Conservation (phyloP, 2,888 invertebrate species). For the Sepioteuthis lessoniana region DNA sequence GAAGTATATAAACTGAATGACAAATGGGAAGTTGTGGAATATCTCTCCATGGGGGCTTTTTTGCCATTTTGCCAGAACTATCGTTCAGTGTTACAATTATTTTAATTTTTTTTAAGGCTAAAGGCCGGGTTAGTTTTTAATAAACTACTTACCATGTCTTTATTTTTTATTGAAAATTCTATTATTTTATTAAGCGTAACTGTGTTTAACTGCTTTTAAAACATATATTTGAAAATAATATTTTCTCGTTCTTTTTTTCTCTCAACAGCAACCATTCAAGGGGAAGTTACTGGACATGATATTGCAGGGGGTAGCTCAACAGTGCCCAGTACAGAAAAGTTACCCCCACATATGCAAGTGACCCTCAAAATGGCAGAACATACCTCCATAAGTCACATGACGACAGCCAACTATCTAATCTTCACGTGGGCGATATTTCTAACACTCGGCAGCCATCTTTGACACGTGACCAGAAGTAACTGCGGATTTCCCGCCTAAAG, state of each 20-base stretch:
- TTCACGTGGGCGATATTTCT: constrained; percentile 5
- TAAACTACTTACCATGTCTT: too few relatives aligned
- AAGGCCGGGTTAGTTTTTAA: too few relatives aligned
- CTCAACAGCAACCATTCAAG: background rate
- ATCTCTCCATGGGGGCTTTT: too few relatives aligned
- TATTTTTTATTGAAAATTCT: too few relatives aligned
- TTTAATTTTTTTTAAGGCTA: too few relatives aligned
- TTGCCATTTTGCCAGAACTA: too few relatives aligned
- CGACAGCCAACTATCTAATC: background rate
- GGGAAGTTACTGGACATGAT: constrained; percentile 17
- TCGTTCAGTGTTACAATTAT: too few relatives aligned
- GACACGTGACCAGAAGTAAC: background rate
- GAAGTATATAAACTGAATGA: too few relatives aligned
- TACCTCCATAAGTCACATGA: background rate
- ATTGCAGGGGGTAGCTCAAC: background rate
- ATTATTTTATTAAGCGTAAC: too few relatives aligned
- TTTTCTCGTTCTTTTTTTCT: background rate
- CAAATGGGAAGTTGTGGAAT: too few relatives aligned
- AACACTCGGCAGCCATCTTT: background rate
- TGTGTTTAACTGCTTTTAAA: too few relatives aligned
- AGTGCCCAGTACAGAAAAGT: background rate
- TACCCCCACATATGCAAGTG: background rate
- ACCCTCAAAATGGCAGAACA: background rate
- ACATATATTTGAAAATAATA: background rate
- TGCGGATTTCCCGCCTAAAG: background rate